Base-by-base conservation (phyloP, 2,113 vertebrate species). In the Ivindomyrus marchei region DNA sequence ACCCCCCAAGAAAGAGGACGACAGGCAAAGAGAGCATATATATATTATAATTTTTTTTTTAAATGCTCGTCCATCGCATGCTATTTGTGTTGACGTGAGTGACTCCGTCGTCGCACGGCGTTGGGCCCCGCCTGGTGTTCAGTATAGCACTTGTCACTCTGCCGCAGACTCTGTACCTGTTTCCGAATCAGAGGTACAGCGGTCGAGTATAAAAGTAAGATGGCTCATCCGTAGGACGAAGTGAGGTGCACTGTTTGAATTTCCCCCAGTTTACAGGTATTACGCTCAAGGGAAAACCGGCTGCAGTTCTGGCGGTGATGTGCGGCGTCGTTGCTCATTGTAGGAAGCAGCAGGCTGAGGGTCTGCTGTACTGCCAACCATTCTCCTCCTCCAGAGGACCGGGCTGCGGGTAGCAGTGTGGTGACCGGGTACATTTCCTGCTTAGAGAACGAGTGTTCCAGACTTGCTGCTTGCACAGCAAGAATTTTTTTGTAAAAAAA, bases 231-330 rank as follows among this genome's bases (percentile, higher is more conserved):
- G 97, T 97, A 97, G 97, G 95, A 97, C 97, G 97, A 97, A 97
- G 96, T 46, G 49, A 97, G 96, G 95, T 99, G 98, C 98, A 98
- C 98, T 99, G 98, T 98, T 98, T 62, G 96, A 97, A 97, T 98
- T 98, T 74, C 98, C 98, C 98, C 98, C 97, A 97, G 98, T 99
- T 99, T 98, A 99, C 97, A 98, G 97, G 96, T 95, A 95, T 97
- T 93, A 97, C 96, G 94, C 96, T 97, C 96, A 97, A 98, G 97
- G 98, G 97, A 98, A 98, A 98, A 97, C 94, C 97, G 97, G 96
- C 96, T 97, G 96, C 96, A 96, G 97, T 96, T 95, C 96, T 96
- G 96, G 96, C 95, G 94, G 92, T 92, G 93, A 90, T 96, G 95
- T 93, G 93, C 92, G 94, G 96, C 96, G 94, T 97, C 94, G 96